phyloP scores from a whole-genome alignment of 2,888 invertebrate species.

The Caenorhabditis sinica region DNA sequence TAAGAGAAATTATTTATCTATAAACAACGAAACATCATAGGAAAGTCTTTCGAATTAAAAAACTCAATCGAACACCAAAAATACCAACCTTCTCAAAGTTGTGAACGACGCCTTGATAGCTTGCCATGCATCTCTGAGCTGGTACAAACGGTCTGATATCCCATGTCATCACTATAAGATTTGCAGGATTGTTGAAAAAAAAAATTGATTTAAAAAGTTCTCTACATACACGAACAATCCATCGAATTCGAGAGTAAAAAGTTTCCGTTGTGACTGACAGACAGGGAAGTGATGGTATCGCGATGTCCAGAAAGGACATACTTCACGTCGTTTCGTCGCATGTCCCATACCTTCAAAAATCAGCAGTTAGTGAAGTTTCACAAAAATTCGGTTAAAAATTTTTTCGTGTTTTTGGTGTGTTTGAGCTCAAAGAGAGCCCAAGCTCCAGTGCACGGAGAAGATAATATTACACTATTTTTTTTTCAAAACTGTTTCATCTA shows the following conservation, averaged over 20 bases:
- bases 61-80: too few relatives aligned
- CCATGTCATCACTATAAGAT: constrained; percentile 93
- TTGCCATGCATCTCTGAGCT: constrained; percentile 93
- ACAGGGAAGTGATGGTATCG: constrained; percentile 94
- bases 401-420: too few relatives aligned
- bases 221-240: constrained; percentile 90
- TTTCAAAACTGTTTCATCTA: too few relatives aligned
- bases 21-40: too few relatives aligned
- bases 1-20: too few relatives aligned
- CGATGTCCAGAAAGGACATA: constrained; percentile 94
- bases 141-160: constrained; percentile 97
- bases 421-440: too few relatives aligned
- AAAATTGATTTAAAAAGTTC: not conserved
- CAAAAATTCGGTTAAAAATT: too few relatives aligned
- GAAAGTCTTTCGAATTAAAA: too few relatives aligned
- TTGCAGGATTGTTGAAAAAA: too few relatives aligned
- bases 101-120: constrained; percentile 93
- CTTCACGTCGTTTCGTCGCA: constrained; percentile 90
- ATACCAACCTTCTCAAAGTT: constrained; percentile 92
- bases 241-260: constrained; percentile 96
- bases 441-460: too few relatives aligned
- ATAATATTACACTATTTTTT: too few relatives aligned
- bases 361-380: too few relatives aligned
- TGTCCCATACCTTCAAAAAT: constrained; percentile 97
- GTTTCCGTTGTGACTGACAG: constrained; percentile 88